phyloP scores from a whole-genome alignment of 2,888 invertebrate genomes.

The Labia minor region DNA sequence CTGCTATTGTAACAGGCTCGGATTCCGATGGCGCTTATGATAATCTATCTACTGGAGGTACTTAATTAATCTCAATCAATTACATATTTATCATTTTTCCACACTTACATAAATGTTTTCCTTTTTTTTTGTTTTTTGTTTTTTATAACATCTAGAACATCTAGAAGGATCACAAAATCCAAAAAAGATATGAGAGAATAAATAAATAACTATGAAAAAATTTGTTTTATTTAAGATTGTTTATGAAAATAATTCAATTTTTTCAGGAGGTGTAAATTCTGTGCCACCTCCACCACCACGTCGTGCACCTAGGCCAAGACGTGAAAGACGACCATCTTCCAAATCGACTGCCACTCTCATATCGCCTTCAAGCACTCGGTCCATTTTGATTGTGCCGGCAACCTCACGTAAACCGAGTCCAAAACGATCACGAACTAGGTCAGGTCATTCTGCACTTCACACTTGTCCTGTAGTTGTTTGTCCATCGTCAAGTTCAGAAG shows the following conservation, averaged over 20 bases:
- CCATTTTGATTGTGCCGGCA: slow-evolving; percentile 35
- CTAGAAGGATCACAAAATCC: too few relatives aligned
- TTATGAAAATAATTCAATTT: too few relatives aligned
- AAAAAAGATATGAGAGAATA: too few relatives aligned
- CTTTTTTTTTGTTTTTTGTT: too few relatives aligned
- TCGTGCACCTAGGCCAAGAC: slow-evolving; percentile 50
- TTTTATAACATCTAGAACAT: too few relatives aligned
- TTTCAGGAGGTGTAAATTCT: background rate
- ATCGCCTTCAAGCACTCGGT: slow-evolving; percentile 16
- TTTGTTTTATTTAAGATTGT: too few relatives aligned
- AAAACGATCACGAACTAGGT: slow-evolving; percentile 42
- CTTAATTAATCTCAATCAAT: background rate
- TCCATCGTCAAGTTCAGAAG: background rate
- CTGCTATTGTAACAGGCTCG: slow-evolving; percentile 48
- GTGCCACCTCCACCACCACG: slow-evolving; percentile 42
- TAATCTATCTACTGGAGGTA: slow-evolving; percentile 55
- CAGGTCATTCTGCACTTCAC: slow-evolving; percentile 34
- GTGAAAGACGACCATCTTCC: slow-evolving; percentile 46
- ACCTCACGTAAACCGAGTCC: slow-evolving; percentile 43
- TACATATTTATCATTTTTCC: too few relatives aligned
- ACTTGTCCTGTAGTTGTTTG: slow-evolving; percentile 43
- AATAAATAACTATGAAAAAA: too few relatives aligned
- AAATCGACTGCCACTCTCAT: slow-evolving; percentile 25
- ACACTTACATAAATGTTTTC: background rate
- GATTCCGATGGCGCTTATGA: slow-evolving; percentile 72